These are phyloP conservation scores for Lasioglossum morio DNA, from an alignment of 2,888 invertebrate genomes.

Conservation along the genomic window DNA sequence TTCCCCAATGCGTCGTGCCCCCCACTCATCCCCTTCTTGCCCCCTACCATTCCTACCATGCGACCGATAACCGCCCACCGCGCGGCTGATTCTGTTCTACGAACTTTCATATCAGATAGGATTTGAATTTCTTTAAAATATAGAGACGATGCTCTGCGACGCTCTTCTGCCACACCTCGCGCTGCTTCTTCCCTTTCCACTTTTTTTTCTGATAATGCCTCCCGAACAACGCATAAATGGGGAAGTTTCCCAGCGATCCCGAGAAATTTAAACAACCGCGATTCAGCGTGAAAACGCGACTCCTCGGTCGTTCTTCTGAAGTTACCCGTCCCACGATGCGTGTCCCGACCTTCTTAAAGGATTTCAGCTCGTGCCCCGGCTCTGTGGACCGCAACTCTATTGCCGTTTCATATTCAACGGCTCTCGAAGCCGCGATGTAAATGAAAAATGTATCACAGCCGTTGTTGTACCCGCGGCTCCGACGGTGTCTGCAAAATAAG, in stretches of 20 bases:
- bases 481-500: conserved; percentile 17
- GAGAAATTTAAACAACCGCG: conserved; percentile 63
- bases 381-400: conserved; percentile 27
- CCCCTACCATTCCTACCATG: conserved; percentile 8
- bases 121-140: conserved; percentile 77
- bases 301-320: not conserved
- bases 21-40: conserved; percentile 2
- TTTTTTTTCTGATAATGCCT: conserved; percentile 33
- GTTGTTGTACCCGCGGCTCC: conserved; percentile 13
- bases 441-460: conserved; percentile 56
- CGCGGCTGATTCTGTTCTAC: conserved; percentile 62
- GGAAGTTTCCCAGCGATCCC: conserved; percentile 68
- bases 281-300: conserved; percentile 4
- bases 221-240: conserved; percentile 58
- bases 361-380: conserved; percentile 24
- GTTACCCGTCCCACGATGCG: conserved; percentile 3
- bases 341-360: conserved; percentile 50
- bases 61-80: conserved; percentile 46
- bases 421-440: conserved; percentile 27
- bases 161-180: not conserved
- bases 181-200: not conserved
- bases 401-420: conserved; percentile 59
- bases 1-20: conserved; percentile 51
- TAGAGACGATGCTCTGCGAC: conserved; percentile 51
- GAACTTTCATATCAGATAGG: conserved; percentile 78